Conservation (phyloP, 1,140 invertebrate genomes). For the Ceratina calcarata region DNA sequence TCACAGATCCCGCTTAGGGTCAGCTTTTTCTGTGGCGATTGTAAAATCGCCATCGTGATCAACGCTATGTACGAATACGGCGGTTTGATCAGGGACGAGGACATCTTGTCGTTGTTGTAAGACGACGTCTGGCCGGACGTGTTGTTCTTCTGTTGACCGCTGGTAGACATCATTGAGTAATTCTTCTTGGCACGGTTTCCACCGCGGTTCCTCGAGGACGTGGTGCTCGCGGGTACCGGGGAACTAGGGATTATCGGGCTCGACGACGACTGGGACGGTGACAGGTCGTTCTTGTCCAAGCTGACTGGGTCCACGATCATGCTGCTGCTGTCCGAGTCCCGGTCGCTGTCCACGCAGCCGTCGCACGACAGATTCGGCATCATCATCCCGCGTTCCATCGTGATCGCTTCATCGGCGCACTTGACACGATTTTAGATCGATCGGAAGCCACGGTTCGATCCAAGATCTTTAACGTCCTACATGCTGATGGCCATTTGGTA, state of each 20-base stretch:
- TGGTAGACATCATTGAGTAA: constrained; percentile 71
- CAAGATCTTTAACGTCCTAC: not conserved
- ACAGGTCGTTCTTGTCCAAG: constrained; percentile 74
- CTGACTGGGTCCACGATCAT: constrained; percentile 79
- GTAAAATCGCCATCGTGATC: constrained; percentile 98
- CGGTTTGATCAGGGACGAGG: constrained; percentile 90
- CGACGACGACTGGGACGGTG: constrained; percentile 69
- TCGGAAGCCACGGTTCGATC: too few species aligned
- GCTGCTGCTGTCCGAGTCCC: constrained; percentile 78
- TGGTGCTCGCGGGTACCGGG: constrained; percentile 36
- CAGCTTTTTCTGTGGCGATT: constrained; percentile 97
- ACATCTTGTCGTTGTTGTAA: constrained; percentile 71
- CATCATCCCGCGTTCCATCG: constrained; percentile 67
- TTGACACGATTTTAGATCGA: not conserved
- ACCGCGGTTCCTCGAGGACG: constrained; percentile 51
- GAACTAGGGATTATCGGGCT: constrained; percentile 67
- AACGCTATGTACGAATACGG: constrained; percentile 99
- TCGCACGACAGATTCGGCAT: constrained; percentile 75
- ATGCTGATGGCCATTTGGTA: too few species aligned
- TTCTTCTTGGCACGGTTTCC: constrained; percentile 65
- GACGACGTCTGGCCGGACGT: constrained; percentile 38
- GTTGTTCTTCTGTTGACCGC: constrained; percentile 54
- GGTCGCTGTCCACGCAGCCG: constrained; percentile 77
- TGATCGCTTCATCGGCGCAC: constrained; percentile 53
- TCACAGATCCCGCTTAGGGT: constrained; percentile 99